Evolutionary conservation across 1,140 invertebrate genomes (phyloP), one percentile per base, ranked within the genome.

Genomic region (Drosophila persimilis): DNA sequence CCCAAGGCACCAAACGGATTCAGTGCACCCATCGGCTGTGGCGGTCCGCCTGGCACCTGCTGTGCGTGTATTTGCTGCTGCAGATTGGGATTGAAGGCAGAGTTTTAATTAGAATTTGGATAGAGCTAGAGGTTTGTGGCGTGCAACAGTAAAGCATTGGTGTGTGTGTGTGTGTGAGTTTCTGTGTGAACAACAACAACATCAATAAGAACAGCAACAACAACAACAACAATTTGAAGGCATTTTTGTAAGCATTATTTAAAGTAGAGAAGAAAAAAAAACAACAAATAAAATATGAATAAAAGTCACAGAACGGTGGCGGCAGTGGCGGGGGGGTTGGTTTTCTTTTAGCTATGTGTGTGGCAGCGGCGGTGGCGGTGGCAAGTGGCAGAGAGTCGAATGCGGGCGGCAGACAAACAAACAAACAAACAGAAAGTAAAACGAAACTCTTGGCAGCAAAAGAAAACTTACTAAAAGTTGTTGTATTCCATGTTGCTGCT

Each of bases 401-500:
- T 70, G 66, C 63, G 69, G 69, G 9, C 39, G 70, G 56, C 69
- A 72, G 65, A 81, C 64, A 70, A 73, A 58, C 77, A 77, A 70
- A 64, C 35, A 66, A 80, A 81, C 11, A 20, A 64, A 57, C 35
- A 39, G 35, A 39, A 39, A 39, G 35, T 39, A 13, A 39, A 39
- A 39, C 11, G 11, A 39, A 39, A 39, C 35, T 39, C 35, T 39
- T 39, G 70, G 73, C 64, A 70, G 77, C 58, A 83, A 77, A 70
- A 61, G 35, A 62, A 86, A 80, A 94, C 93, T 94, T 94, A 94
- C 93, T 92, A 94, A 92, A 91, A 94, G 93, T 92, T 94, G 93
- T 90, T 93, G 93, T 75, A 94, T 93, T 84, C 93, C 93, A 88
- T 93, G 93, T 92, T 93, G 93, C 91, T 94, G 93, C 90, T 94